Conservation (phyloP, 2,113 vertebrate species). For the Hippolais icterina region DNA sequence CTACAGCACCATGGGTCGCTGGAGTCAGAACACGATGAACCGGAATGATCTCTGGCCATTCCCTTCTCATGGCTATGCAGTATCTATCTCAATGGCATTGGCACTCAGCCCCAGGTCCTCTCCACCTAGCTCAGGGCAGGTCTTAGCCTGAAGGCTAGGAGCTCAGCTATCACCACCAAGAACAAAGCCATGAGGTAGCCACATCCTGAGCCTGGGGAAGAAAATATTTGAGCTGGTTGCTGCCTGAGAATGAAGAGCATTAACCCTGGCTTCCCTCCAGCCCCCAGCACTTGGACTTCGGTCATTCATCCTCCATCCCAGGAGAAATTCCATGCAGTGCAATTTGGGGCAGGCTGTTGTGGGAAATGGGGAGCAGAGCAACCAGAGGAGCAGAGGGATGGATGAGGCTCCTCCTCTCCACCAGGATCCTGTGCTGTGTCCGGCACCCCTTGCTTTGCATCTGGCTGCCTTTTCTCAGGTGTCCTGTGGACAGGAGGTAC, state of each 20-base stretch:
- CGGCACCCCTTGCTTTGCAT: fast-evolving
- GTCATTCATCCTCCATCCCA: not conserved
- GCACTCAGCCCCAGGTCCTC: not conserved
- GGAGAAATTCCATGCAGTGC: not conserved
- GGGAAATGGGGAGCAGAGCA: not conserved
- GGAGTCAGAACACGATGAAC: not conserved
- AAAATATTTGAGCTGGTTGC: not conserved
- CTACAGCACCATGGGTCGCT: not conserved
- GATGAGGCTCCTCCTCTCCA: not conserved
- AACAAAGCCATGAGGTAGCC: not conserved
- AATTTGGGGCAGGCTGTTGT: fast-evolving
- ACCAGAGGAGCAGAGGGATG: fast-evolving
- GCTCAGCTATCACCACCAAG: not conserved
- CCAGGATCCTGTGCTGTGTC: not conserved
- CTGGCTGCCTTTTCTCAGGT: not conserved
- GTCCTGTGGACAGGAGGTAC: not conserved
- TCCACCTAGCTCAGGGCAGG: not conserved
- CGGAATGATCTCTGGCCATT: fast-evolving
- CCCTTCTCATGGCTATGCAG: not conserved
- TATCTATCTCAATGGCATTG: not conserved
- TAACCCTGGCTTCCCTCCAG: not conserved
- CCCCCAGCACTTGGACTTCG: not conserved
- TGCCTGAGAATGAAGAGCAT: not conserved
- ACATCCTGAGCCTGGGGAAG: not conserved
- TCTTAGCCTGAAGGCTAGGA: not conserved